These are phyloP conservation scores for Eriocheir sinensis DNA, from an alignment of 1,140 invertebrate species.

Conservation along the genomic window DNA sequence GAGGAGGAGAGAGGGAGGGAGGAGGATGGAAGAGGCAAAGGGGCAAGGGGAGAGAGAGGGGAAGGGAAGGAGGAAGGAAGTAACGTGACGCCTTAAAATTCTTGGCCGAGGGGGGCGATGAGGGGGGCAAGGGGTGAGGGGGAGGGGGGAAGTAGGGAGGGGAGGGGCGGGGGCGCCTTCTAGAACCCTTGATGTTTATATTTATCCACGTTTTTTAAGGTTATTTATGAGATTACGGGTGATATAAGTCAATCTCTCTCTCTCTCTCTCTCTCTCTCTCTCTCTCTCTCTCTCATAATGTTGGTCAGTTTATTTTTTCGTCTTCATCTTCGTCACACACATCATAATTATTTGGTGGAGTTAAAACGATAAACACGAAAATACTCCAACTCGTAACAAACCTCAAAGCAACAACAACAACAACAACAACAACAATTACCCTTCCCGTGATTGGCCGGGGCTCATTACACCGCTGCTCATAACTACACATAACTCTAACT, in stretches of 20 bases:
- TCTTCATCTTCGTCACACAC: too few species aligned
- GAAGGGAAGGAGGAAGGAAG: neutral
- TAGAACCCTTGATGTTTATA: neutral
- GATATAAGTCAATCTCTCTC: neutral
- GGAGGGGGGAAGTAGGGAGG: neutral
- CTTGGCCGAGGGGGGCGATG: too few species aligned
- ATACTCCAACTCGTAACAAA: too few species aligned
- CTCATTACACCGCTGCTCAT: too few species aligned
- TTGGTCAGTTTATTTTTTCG: too few species aligned
- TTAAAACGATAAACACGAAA: too few species aligned
- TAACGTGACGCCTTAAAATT: too few species aligned
- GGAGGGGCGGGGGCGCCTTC: neutral
- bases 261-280: constrained; percentile 45
- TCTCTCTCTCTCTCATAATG: constrained; percentile 36
- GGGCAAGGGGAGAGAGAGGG: neutral
- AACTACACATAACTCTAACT: too few species aligned
- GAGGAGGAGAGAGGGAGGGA: constrained; percentile 26
- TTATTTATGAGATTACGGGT: neutral
- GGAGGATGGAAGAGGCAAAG: neutral
- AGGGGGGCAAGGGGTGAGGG: neutral
- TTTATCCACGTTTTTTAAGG: neutral
- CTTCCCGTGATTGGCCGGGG: too few species aligned
- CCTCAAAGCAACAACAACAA: too few species aligned
- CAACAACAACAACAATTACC: too few species aligned
- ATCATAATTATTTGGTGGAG: too few species aligned